Base-by-base conservation (phyloP, 2,113 vertebrate genomes). In the Grus americana region DNA sequence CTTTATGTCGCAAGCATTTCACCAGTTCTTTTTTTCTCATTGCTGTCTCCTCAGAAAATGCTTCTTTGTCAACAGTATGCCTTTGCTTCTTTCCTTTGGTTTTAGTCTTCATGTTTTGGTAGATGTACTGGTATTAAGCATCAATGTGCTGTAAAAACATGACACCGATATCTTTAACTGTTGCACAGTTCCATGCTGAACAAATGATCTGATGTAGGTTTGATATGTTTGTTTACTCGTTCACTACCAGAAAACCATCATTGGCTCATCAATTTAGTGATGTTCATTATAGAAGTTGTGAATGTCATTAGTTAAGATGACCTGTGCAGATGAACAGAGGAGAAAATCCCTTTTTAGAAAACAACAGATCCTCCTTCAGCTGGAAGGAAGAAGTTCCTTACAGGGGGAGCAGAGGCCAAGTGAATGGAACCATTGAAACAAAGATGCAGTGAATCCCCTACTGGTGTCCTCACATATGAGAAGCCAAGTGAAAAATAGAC, bases 31-130 rank as follows among this genome's bases (percentile, higher is more conserved):
- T 93, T 66, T 98, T 98, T 5, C 98, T 99, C 26, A 97, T 94
- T 12, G 97, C 97, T 7, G 95, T 94, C 87, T 98, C 98, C 29
- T 96, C 95, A 0, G 97, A 92, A 55, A 98, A 96, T 12, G 97
- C 93, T 4, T 98, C 98, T 79, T 98, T 66, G 70, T 98, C 98
- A 6, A 86, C 93, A 36, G 97, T 93, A 42, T 92, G 97, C 92
- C 96, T 98, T 61, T 96, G 91, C 97, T 98, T 98, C 52, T 96
- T 96, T 18, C 98, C 98, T 96, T 99, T 99, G 79, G 96, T 98
- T 97, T 99, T 99, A 95, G 99, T 98, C 98, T 99, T 99, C 99
- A 99, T 99, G 52, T 87, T 95, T 75, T 49, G 79, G 58, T 26
- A 62, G 38, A 62, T n/a, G 34, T 63, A 18, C 42, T 76, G 66